A percentile compares a stretch with the other conserved stretches of the same genome.
These are phyloP conservation scores for Amphipyra tragopoginis DNA, from an alignment of 2,888 invertebrate species.

Conservation along the genomic window DNA sequence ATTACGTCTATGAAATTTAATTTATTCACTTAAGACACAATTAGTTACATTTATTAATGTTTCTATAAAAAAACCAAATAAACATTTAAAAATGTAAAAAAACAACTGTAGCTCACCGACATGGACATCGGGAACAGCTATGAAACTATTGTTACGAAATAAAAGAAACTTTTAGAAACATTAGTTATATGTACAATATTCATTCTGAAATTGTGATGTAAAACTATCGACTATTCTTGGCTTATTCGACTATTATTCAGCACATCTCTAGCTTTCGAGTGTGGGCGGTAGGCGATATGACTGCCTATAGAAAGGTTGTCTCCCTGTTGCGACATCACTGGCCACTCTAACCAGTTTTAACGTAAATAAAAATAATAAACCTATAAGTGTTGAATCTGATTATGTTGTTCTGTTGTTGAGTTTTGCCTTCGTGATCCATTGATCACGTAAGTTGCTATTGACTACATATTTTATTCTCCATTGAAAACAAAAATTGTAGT, in stretches of 20 bases:
- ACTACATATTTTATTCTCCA: too few species aligned
- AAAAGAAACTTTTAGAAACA: too few species aligned
- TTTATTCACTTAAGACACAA: too few species aligned
- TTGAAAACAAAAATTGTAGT: conserved; percentile 8
- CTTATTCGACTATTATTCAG: conserved; percentile 34
- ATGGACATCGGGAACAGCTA: too few species aligned
- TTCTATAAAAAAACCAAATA: too few species aligned
- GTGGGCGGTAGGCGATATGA: conserved; percentile 78
- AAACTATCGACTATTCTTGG: conserved; percentile 9
- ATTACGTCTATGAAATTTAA: background rate
- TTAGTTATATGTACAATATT: background rate
- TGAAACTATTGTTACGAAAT: too few species aligned
- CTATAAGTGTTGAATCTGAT: conserved; percentile 52
- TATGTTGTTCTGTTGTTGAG: conserved; percentile 45
- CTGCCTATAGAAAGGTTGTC: conserved; percentile 72
- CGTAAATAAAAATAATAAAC: conserved; percentile 61
- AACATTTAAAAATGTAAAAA: too few species aligned
- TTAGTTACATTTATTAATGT: too few species aligned
- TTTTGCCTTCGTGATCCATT: conserved; percentile 25
- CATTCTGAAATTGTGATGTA: background rate
- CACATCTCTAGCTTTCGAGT: conserved; percentile 63
- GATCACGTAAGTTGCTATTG: too few species aligned
- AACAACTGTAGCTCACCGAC: too few species aligned
- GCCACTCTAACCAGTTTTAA: conserved; percentile 50
- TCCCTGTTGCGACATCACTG: conserved; percentile 78